Percentiles rank a stretch among this genome's conserved stretches.
Conservation (phyloP, 2,888 invertebrate genomes). For the Drosophila neutralis region DNA sequence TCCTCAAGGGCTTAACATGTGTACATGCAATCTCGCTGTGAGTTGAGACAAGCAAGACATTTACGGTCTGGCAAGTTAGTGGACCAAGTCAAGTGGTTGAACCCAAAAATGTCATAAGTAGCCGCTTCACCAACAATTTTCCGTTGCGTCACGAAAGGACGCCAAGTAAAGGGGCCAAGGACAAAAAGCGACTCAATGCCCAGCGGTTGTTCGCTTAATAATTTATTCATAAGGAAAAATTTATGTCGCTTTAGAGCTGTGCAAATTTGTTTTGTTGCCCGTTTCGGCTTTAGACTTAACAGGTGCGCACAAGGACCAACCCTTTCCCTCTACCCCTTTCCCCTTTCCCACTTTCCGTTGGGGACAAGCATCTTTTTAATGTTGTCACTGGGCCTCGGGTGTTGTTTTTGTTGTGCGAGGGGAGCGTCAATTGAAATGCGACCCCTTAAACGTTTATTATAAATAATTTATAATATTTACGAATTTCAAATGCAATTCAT, state of each 20-base stretch:
- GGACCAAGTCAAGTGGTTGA: constrained; percentile 52
- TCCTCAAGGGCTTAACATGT: constrained; percentile 41
- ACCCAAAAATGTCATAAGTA: constrained; percentile 38
- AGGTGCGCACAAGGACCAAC: constrained; percentile 44
- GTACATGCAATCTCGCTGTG: constrained; percentile 25
- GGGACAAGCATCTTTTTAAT: constrained; percentile 22
- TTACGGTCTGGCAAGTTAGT: constrained; percentile 27
- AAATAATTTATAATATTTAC: constrained; percentile 71
- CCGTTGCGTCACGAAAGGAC: constrained; percentile 4
- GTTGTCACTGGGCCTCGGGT: constrained; percentile 17
- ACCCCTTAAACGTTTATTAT: constrained; percentile 68
- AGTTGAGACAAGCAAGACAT: constrained; percentile 22
- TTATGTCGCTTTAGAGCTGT: constrained; percentile 67
- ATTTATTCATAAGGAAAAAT: constrained; percentile 78
- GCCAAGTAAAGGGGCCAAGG: not conserved
- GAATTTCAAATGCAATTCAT: constrained; percentile 42
- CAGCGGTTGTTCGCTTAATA: constrained; percentile 56
- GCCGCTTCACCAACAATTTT: constrained; percentile 23
- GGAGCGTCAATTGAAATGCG: constrained; percentile 62
- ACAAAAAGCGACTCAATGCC: constrained; percentile 30
- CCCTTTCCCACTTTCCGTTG: not conserved
- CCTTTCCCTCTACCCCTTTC: constrained; percentile 2
- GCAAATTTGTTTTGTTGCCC: constrained; percentile 63
- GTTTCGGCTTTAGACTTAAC: constrained; percentile 41
- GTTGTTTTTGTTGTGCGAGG: constrained; percentile 11